These are phyloP conservation scores for Ochropleura leucogaster DNA, from an alignment of 2,888 invertebrate species.

Conservation along the genomic window DNA sequence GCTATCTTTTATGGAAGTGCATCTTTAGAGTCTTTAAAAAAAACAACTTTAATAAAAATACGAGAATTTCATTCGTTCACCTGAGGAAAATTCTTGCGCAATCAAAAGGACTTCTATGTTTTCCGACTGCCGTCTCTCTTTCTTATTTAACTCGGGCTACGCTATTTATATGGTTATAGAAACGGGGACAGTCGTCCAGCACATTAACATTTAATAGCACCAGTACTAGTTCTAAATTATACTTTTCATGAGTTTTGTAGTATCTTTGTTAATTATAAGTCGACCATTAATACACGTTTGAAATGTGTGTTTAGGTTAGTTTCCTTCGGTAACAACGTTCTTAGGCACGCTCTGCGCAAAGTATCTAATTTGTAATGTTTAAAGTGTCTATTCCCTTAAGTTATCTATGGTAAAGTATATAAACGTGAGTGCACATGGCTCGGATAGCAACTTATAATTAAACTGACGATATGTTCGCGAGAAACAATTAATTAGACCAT, in stretches of 20 bases:
- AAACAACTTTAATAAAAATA: constrained; percentile 43
- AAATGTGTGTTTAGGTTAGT: constrained; percentile 56
- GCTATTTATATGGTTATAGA: constrained; percentile 16
- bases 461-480: constrained; percentile 79
- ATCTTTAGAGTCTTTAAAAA: constrained; percentile 46
- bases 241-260: constrained; percentile 39
- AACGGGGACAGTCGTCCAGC: constrained; percentile 2
- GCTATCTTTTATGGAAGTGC: constrained; percentile 63
- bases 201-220: constrained; percentile 28
- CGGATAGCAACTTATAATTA: constrained; percentile 80
- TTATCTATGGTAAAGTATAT: constrained; percentile 49
- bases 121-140: constrained; percentile 16
- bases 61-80: constrained; percentile 10
- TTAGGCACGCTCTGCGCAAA: constrained; percentile 59
- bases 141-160: constrained; percentile 14
- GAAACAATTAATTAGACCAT: constrained; percentile 83
- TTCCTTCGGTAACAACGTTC: constrained; percentile 48
- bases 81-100: constrained; percentile 25
- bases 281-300: constrained; percentile 51
- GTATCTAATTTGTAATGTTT: constrained; percentile 60
- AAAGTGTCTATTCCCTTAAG: constrained; percentile 43
- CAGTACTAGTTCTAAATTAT: constrained; percentile 29
- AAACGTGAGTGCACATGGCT: constrained; percentile 53
- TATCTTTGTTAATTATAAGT: constrained; percentile 47
- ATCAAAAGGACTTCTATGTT: constrained; percentile 19